Evolutionary conservation across 2,113 vertebrate genomes (phyloP).

Genomic region (Cercopithecus mona): DNA sequence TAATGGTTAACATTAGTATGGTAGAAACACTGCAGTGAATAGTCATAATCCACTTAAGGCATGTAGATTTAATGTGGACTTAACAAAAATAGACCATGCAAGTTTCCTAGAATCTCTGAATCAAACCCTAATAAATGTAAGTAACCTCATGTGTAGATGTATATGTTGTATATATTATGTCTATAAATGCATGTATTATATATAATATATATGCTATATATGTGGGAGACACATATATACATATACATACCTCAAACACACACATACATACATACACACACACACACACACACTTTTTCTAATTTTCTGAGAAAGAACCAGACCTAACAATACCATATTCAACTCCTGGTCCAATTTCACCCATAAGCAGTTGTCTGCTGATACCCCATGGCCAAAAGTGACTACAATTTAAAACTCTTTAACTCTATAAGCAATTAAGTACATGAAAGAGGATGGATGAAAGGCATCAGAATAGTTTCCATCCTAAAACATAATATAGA

Average conservation of each 20-base stretch:
- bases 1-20: neutral
- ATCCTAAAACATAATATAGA: neutral
- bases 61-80: neutral
- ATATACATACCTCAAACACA: neutral
- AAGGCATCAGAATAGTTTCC: neutral
- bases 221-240: neutral
- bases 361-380: neutral
- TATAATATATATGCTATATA: neutral
- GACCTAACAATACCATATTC: neutral
- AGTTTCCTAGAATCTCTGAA: neutral
- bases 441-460: neutral
- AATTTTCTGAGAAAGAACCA: constrained; percentile 39
- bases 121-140: neutral
- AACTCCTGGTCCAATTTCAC: constrained; percentile 5
- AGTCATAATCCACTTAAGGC: neutral
- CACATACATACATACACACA: neutral
- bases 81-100: constrained; percentile 32
- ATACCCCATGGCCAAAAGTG: neutral
- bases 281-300: neutral
- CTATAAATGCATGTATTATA: neutral
- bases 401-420: constrained; percentile 10
- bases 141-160: neutral
- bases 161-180: neutral
- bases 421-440: constrained; percentile 6
- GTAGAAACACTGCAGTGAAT: neutral